Conservation (phyloP, 2,797 vertebrate species). For the Falco cherrug region DNA sequence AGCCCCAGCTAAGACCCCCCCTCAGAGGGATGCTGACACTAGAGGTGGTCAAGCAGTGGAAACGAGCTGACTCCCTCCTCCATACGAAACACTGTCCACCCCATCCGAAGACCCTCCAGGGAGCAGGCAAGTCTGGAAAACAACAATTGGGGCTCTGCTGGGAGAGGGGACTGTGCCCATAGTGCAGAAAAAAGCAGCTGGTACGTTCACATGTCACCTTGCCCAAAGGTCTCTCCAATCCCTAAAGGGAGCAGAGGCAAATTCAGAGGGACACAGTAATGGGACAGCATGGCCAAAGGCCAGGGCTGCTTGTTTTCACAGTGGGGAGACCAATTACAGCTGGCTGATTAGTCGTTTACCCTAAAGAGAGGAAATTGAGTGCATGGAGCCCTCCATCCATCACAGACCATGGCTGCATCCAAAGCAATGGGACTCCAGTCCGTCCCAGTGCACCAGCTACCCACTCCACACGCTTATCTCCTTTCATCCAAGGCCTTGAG, state of each 20-base stretch:
- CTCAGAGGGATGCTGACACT: not conserved
- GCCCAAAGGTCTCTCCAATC: not conserved
- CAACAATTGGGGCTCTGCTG: not conserved
- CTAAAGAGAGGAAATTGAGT: not conserved
- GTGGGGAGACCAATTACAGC: not conserved
- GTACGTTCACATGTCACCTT: not conserved
- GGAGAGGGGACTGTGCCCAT: not conserved
- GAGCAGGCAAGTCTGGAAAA: not conserved
- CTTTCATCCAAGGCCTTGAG: not conserved
- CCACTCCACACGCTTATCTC: not conserved
- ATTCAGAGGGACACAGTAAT: not conserved
- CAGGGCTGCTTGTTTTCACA: not conserved
- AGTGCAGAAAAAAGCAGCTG: not conserved
- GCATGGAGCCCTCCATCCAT: not conserved
- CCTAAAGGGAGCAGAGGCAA: not conserved
- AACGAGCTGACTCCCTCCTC: not conserved
- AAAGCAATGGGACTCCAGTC: not conserved
- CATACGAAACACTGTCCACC: fast-evolving
- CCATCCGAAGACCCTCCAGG: not conserved
- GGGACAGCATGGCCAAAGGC: not conserved
- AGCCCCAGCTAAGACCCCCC: not conserved
- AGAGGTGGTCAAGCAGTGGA: not conserved
- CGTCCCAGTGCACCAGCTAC: not conserved
- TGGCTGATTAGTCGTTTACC: not conserved
- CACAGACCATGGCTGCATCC: fast-evolving